Conservation (phyloP, 2,113 vertebrate genomes). For the Calyptommatus sinebrachiatus region DNA sequence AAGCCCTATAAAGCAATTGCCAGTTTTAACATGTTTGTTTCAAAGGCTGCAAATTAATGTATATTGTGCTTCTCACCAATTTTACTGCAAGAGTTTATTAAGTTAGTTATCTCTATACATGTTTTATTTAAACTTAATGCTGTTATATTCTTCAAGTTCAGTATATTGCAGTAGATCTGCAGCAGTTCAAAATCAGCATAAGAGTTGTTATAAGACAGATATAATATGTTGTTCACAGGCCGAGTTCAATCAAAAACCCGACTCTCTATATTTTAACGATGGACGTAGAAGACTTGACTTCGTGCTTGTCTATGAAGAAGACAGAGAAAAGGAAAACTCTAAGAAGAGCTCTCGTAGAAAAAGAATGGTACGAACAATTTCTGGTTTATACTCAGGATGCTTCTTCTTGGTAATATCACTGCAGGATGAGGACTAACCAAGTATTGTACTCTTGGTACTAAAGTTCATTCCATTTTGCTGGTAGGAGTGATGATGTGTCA, state of each 20-base stretch:
- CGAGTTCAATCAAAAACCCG: conserved; percentile 82
- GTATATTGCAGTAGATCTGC: not conserved
- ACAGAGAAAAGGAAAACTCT: conserved; percentile 78
- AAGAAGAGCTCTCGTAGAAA: conserved; percentile 75
- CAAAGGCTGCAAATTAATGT: not conserved
- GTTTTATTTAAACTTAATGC: not conserved
- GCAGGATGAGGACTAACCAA: too few relatives aligned
- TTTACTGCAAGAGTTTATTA: not conserved
- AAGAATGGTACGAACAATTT: conserved; percentile 72
- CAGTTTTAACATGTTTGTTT: not conserved
- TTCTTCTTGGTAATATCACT: too few relatives aligned
- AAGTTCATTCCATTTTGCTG: too few relatives aligned
- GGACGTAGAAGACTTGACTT: conserved; percentile 87
- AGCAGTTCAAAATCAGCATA: conserved; percentile 7
- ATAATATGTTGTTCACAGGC: conserved; percentile 68
- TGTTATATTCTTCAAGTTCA: not conserved
- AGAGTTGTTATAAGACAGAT: not conserved
- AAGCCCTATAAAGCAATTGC: not conserved
- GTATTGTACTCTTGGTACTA: too few relatives aligned
- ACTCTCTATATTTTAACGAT: conserved; percentile 89
- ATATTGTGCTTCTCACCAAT: not conserved
- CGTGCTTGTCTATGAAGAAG: conserved; percentile 91
- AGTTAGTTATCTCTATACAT: too few relatives aligned
- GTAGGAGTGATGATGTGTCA: too few relatives aligned
- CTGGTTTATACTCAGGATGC: not conserved